Conservation (phyloP, 2,888 invertebrate species). For the Synanthedon tipuliformis region DNA sequence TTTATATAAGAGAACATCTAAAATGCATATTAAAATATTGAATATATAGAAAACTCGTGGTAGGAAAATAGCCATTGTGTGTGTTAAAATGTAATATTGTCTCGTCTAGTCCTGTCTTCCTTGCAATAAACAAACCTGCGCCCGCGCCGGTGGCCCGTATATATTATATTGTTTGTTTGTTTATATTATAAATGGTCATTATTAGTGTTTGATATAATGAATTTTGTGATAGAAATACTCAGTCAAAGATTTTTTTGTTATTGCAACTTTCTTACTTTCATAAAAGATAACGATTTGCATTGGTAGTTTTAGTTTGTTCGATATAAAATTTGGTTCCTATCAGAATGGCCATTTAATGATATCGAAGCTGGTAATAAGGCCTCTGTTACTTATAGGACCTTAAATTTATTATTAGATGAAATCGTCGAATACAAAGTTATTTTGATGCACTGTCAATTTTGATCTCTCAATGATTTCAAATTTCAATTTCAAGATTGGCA, state of each 20-base stretch:
- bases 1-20: background rate
- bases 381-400: background rate
- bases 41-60: no score
- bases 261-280: background rate
- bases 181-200: background rate
- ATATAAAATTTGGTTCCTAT: background rate
- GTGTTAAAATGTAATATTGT: no score
- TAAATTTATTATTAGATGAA: background rate
- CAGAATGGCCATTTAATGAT: background rate
- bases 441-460: no score
- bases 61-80: no score
- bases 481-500: no score
- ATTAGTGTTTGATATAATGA: background rate
- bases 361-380: background rate
- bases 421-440: no score
- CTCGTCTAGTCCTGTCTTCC: constrained; percentile 44
- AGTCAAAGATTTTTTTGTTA: background rate
- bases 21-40: background rate
- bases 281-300: background rate
- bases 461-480: no score
- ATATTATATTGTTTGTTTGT: background rate
- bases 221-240: background rate
- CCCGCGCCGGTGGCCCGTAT: background rate
- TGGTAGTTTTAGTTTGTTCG: background rate
- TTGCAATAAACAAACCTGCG: constrained; percentile 15